Evolutionary conservation across 1,140 invertebrate genomes (phyloP).

Genomic region (Danaus melanippus): DNA sequence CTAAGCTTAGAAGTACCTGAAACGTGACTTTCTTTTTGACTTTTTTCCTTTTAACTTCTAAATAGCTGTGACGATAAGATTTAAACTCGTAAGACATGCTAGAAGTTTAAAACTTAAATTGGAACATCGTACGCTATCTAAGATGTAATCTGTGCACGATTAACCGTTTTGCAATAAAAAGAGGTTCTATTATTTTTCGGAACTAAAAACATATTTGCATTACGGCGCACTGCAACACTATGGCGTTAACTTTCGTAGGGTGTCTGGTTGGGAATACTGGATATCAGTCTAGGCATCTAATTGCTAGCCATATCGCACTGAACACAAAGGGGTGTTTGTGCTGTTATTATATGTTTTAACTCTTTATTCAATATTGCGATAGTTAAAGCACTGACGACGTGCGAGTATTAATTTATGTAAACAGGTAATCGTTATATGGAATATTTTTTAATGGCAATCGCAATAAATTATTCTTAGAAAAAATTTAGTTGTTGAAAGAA

Average conservation of each 20-base stretch:
- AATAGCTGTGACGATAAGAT: slow-evolving; percentile 37
- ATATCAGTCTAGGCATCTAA: slow-evolving; percentile 58
- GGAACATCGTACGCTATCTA: slow-evolving; percentile 16
- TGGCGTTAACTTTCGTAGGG: slow-evolving; percentile 29
- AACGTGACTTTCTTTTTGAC: slow-evolving; percentile 53
- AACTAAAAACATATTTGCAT: no score
- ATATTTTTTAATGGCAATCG: no score
- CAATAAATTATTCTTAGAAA: no score
- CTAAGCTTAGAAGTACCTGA: slow-evolving; percentile 30
- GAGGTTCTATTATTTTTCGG: slow-evolving; percentile 30
- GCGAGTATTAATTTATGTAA: no score
- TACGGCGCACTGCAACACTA: no score
- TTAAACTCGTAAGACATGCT: slow-evolving; percentile 49
- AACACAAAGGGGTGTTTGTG: slow-evolving; percentile 36
- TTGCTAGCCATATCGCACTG: slow-evolving; percentile 45
- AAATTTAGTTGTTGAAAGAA: no score
- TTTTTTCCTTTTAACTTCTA: slow-evolving; percentile 51
- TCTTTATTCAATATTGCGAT: no score
- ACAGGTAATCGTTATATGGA: no score
- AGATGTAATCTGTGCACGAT: slow-evolving; percentile 20
- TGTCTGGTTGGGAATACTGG: slow-evolving; percentile 33
- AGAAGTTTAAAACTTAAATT: slow-evolving; percentile 17
- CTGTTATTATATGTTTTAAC: slow-evolving; percentile 27
- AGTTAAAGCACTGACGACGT: no score
- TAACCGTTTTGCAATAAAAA: slow-evolving; percentile 19